phyloP scores from a whole-genome alignment of 1,140 invertebrate genomes.

The Caligus rogercresseyi region DNA sequence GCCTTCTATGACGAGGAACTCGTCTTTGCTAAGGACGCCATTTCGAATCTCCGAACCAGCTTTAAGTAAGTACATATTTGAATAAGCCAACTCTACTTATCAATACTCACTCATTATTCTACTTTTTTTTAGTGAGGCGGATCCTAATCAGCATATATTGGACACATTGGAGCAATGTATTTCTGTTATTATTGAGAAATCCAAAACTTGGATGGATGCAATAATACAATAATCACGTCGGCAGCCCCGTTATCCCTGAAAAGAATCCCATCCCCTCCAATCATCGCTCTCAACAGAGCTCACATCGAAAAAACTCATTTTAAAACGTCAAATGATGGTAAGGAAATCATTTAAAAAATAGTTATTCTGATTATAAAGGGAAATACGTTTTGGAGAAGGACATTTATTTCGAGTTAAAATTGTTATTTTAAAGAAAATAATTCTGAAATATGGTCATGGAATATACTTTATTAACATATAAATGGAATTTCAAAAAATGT shows the following conservation, averaged over 20 bases:
- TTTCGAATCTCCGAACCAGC: conserved; percentile 29
- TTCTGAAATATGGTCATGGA: too few relatives aligned
- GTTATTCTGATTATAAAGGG: too few relatives aligned
- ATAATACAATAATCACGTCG: too few relatives aligned
- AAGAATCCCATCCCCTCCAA: background rate
- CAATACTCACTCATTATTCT: background rate
- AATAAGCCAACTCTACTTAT: background rate
- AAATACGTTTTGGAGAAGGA: too few relatives aligned
- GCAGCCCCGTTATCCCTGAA: background rate
- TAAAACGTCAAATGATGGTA: background rate
- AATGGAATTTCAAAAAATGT: too few relatives aligned
- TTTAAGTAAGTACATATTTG: conserved; percentile 25
- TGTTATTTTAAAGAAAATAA: too few relatives aligned
- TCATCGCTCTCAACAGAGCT: background rate
- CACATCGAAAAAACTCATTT: background rate
- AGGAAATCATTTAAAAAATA: background rate
- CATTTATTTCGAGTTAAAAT: too few relatives aligned
- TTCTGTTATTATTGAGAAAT: conserved; percentile 31
- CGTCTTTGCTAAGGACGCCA: conserved; percentile 31
- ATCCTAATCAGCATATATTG: conserved; percentile 32
- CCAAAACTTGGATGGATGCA: conserved; percentile 21
- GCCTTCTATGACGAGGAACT: conserved; percentile 28
- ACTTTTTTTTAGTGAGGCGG: conserved; percentile 25
- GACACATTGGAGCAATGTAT: conserved; percentile 35
- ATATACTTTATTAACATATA: too few relatives aligned